phyloP scores from a whole-genome alignment of 1,140 invertebrate genomes.

The Pachypeltis micranthus region DNA sequence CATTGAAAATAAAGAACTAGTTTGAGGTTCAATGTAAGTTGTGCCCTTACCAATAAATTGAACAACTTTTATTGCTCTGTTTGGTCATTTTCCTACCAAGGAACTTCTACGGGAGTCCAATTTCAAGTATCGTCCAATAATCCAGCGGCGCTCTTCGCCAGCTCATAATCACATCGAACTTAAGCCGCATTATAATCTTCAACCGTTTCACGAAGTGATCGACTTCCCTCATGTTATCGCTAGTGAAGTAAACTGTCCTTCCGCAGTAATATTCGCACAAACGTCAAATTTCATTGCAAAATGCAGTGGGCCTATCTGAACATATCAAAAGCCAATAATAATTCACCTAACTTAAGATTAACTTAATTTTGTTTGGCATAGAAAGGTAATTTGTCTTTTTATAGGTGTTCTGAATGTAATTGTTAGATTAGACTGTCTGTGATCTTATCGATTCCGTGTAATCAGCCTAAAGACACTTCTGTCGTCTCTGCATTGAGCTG shows the following conservation, averaged over 20 bases:
- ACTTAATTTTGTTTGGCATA: background rate
- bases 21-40: no score
- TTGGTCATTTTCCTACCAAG: no score
- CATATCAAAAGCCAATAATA: background rate
- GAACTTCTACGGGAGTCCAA: no score
- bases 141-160: background rate
- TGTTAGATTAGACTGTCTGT: slow-evolving; percentile 5
- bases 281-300: no score
- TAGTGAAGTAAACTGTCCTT: background rate
- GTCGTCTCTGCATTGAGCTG: no score
- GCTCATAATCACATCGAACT: background rate
- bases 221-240: background rate
- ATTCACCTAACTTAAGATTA: background rate
- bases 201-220: background rate
- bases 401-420: background rate
- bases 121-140: background rate
- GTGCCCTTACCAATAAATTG: no score
- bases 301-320: background rate
- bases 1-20: no score
- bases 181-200: background rate
- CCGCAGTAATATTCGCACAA: background rate
- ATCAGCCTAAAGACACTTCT: no score
- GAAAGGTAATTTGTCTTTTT: background rate
- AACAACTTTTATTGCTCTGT: no score
- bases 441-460: no score